A percentile compares a stretch with the other conserved stretches of the same genome.
Conservation (phyloP, 2,113 vertebrate species). For the Gorsachius goisagi region DNA sequence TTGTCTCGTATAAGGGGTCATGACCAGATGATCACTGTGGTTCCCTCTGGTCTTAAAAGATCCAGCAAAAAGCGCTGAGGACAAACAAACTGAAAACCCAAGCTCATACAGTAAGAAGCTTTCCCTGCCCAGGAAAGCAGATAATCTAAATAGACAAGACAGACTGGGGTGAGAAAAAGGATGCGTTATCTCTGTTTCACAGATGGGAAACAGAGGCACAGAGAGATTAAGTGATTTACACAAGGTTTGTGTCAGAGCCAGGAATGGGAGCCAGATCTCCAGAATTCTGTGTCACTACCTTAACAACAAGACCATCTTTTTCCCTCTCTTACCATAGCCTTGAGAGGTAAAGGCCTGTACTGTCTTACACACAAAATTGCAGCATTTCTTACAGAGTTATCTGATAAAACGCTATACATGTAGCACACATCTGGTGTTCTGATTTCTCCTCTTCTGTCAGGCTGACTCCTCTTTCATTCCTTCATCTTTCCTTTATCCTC, state of each 20-base stretch:
- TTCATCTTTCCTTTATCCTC: not conserved
- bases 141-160: slow-evolving; percentile 68
- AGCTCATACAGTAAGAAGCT: slow-evolving; percentile 47
- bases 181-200: slow-evolving; percentile 68
- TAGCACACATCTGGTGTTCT: not conserved
- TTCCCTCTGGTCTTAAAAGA: slow-evolving; percentile 24
- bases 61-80: not conserved
- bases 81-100: slow-evolving; percentile 44
- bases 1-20: not conserved
- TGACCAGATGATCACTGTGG: slow-evolving; percentile 39
- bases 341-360: not conserved
- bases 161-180: slow-evolving; percentile 64
- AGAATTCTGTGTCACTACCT: slow-evolving; percentile 53
- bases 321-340: not conserved
- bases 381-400: not conserved
- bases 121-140: slow-evolving; percentile 56
- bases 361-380: not conserved
- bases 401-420: not conserved
- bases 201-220: slow-evolving; percentile 68
- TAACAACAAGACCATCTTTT: slow-evolving; percentile 33
- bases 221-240: slow-evolving; percentile 68
- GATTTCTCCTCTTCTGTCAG: not conserved
- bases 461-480: not conserved
- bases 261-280: slow-evolving; percentile 57
- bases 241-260: slow-evolving; percentile 65